phyloP scores from a whole-genome alignment of 2,113 vertebrate species.

The Australoheros scitulus region DNA sequence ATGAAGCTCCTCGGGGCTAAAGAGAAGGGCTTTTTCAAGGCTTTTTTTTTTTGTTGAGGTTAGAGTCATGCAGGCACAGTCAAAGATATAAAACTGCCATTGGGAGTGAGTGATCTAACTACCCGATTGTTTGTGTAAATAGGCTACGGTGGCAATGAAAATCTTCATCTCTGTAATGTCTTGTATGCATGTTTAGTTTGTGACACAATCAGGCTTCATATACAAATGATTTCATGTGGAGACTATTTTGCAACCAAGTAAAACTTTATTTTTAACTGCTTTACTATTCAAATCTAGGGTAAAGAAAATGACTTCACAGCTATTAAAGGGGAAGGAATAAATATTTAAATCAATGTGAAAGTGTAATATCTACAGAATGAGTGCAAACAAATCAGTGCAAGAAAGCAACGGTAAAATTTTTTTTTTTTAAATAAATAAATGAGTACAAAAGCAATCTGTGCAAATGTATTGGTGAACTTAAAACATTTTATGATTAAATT shows the following conservation, averaged over 20 bases:
- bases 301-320: background rate
- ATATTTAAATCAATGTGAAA: background rate
- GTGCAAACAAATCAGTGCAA: background rate
- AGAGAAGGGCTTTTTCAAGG: conserved; percentile 53
- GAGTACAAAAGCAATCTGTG: background rate
- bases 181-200: background rate
- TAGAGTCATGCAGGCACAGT: conserved; percentile 37
- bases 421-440: background rate
- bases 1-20: conserved; percentile 70
- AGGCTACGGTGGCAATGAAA: background rate
- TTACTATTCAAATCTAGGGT: background rate
- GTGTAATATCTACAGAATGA: too few relatives aligned
- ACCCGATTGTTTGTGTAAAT: conserved; percentile 8
- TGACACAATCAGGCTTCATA: background rate
- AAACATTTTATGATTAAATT: background rate
- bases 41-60: conserved; percentile 25
- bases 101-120: conserved; percentile 4
- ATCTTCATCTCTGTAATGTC: background rate
- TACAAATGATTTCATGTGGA: background rate
- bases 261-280: background rate
- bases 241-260: background rate
- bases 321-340: background rate
- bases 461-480: background rate
- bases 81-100: conserved; percentile 8
- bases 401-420: background rate